These are phyloP conservation scores for Andricus curvator DNA, from an alignment of 2,888 invertebrate genomes.

Conservation along the genomic window DNA sequence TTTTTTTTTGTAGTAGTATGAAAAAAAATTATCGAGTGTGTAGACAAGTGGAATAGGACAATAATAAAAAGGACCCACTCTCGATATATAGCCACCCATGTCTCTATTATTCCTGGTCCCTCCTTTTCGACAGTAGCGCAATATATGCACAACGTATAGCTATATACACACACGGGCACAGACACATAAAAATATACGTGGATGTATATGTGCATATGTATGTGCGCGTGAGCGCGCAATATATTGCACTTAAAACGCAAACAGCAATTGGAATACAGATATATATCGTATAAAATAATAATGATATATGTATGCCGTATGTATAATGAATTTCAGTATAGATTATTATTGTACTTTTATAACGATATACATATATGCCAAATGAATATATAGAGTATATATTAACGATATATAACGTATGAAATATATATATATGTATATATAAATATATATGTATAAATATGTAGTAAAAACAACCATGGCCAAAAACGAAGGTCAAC, in stretches of 20 bases:
- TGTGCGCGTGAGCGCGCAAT: constrained; percentile 54
- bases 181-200: constrained; percentile 55
- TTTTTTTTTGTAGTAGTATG: constrained; percentile 36
- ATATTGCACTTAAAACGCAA: constrained; percentile 58
- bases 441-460: constrained; percentile 62
- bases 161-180: constrained; percentile 43
- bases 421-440: constrained; percentile 58
- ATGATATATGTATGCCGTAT: constrained; percentile 49
- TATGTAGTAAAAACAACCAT: constrained; percentile 85
- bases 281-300: constrained; percentile 52
- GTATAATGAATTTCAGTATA: constrained; percentile 3
- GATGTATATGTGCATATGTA: constrained; percentile 62
- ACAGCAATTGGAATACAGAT: constrained; percentile 58
- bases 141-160: constrained; percentile 56
- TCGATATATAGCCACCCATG: constrained; percentile 37
- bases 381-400: constrained; percentile 34
- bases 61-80: constrained; percentile 41
- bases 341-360: constrained; percentile 30
- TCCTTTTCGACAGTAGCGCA: constrained; percentile 53
- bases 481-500: constrained; percentile 97
- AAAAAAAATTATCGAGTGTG: constrained; percentile 32
- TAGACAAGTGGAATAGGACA: constrained; percentile 26
- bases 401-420: constrained; percentile 51
- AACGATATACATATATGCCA: constrained; percentile 52
- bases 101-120: constrained; percentile 47